phyloP scores from a whole-genome alignment of 2,888 invertebrate genomes.

The Anoplius nigerrimus region DNA sequence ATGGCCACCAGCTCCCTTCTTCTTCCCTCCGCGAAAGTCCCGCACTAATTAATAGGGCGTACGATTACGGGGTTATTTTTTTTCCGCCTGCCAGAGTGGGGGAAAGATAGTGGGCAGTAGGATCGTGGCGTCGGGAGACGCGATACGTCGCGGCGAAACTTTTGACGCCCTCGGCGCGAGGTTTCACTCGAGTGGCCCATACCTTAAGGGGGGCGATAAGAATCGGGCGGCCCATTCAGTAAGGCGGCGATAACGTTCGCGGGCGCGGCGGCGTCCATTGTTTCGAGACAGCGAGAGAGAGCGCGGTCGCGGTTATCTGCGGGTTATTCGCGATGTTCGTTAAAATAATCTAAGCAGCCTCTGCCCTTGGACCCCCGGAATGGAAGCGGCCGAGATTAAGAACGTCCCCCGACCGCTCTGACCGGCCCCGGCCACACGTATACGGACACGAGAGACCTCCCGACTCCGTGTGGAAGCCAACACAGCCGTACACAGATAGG shows the following conservation, averaged over 20 bases:
- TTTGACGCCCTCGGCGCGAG: constrained; percentile 57
- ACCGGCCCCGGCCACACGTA: too few relatives aligned
- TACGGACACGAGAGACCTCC: too few relatives aligned
- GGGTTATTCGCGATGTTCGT: constrained; percentile 66
- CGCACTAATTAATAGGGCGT: too few relatives aligned
- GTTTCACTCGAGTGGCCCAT: constrained; percentile 63
- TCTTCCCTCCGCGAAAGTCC: too few relatives aligned
- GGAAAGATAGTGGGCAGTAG: too few relatives aligned
- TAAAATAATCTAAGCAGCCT: constrained; percentile 63
- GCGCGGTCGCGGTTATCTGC: constrained; percentile 57
- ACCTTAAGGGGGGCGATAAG: constrained; percentile 58
- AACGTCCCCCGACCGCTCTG: constrained; percentile 23
- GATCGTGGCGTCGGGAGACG: constrained; percentile 21
- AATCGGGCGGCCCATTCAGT: constrained; percentile 63
- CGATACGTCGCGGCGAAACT: constrained; percentile 53
- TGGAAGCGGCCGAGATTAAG: neutral
- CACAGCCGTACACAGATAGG: too few relatives aligned
- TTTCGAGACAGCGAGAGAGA: constrained; percentile 57
- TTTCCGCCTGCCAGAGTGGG: neutral
- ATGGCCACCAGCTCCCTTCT: too few relatives aligned
- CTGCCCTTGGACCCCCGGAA: constrained; percentile 45
- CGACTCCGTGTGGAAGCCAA: too few relatives aligned
- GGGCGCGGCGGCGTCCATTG: constrained; percentile 57
- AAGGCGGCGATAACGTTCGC: constrained; percentile 60
- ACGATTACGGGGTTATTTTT: neutral